Base-by-base conservation (phyloP, 2,888 invertebrate species). In the Diaprepes abbreviatus region DNA sequence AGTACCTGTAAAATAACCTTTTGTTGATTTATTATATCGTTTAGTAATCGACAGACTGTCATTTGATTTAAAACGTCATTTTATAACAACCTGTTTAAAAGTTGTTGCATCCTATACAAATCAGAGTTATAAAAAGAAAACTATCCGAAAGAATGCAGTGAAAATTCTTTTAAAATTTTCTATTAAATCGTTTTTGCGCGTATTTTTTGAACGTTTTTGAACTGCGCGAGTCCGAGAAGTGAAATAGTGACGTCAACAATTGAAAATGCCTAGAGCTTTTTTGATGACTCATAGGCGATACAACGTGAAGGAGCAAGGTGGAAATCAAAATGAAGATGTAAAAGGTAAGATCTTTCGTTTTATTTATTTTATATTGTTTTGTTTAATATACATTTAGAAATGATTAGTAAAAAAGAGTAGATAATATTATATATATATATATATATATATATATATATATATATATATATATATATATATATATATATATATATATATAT, bases 251-350 rank as follows among this genome's bases (percentile, higher is more conserved):
- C 24, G 24, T 35, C 33, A 35, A 35, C 6, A 52, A 31, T 12
- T 43, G 12, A 24, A 58, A 83, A 90, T 90, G 90, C 90, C 90
- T 75, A 85, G 89, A 78, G 89, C 89, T 71, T 90, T 90, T 79
- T 85, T 90, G 58, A 87, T 89, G 78, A 89, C 89, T 14, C 89
- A 89, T 80, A 86, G 88, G 36, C 84, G 89, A 63, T 90, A 89
- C 83, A 85, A 85, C 76, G 75, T 80, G 17, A 82, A 83, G 60
- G 83, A 82, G 57, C 81, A 80, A 74, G 83, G 83, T 45, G 79
- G 80, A 54, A 52, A 38, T 19, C 14, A 38, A 14, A 58, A n/a
- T 31, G 17, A 58, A 28, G 14, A 43, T 33, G 24, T 40, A 28
- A 66, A 62, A 40, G 70, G 70, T 71, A 63, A 63, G 65, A 14